Base-by-base conservation (phyloP, 2,888 invertebrate genomes). In the Pterostichus niger region DNA sequence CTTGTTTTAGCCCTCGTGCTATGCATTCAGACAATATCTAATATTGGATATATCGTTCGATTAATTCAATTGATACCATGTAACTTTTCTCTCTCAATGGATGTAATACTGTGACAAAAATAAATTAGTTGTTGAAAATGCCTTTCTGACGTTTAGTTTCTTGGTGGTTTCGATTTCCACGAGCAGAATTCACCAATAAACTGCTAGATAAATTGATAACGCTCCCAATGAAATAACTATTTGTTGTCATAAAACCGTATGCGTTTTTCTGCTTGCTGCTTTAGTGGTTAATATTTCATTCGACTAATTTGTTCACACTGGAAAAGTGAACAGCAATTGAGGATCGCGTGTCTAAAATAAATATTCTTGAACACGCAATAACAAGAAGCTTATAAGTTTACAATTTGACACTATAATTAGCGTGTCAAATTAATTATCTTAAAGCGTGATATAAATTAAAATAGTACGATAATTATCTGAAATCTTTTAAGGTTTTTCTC, bases 31-130 rank as follows among this genome's bases (percentile, higher is more conserved):
- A 85, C 86, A 85, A 85, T 86, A 86, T 86, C 86, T 86, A 85
- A 85, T 85, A 86, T 86, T 85, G 85, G 86, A 86, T 86, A 86
- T 86, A 86, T 86, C 83, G 84, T 84, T 80, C 85, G 86, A 87
- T 87, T 87, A 86, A 86, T 86, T 86, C 86, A 85, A 85, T 86
- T 86, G 86, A 87, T 86, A 87, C 86, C 85, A 85, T 84, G 85
- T 85, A 85, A 77, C 84, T 85, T 84, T 44, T 73, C 44, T 35
- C 44, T 80, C 54, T 54, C 84, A 84, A 85, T 84, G 78, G 82
- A 84, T 85, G 84, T 83, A 85, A 85, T 85, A 76, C 84, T 79
- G 84, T 77, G 84, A 85, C 85, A 85, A 85, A 86, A 85, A 84
- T 85, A 86, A 86, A 86, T 86, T 86, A 85, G 84, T 84, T 84